Conservation (phyloP, 2,888 invertebrate genomes). For the Lottia scabra region DNA sequence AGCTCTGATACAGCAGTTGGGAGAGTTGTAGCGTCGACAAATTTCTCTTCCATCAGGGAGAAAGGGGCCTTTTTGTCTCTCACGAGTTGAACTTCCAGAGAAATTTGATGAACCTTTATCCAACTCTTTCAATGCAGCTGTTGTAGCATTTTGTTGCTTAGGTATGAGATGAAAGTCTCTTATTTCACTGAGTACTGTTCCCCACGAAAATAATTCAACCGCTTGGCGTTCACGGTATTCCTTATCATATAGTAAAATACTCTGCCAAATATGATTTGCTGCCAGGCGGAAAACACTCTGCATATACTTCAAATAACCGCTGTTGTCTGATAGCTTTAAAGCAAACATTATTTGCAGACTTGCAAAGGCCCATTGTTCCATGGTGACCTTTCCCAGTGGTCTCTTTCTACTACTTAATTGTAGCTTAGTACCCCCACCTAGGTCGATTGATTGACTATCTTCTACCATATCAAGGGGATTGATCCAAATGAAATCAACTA, state of each 20-base stretch:
- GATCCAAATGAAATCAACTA: background rate
- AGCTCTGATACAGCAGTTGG: background rate
- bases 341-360: background rate
- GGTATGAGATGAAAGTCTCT: background rate
- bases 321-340: background rate
- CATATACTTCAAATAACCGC: background rate
- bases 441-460: background rate
- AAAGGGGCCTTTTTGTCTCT: background rate
- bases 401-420: background rate
- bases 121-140: background rate
- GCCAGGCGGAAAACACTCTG: background rate
- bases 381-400: background rate
- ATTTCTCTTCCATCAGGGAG: conserved; percentile 6
- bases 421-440: conserved; percentile 4
- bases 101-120: background rate
- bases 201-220: background rate
- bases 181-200: background rate
- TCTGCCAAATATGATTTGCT: background rate
- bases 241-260: conserved; percentile 5
- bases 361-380: conserved; percentile 1
- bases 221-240: conserved; percentile 9
- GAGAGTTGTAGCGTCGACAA: background rate
- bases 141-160: background rate
- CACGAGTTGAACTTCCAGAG: background rate
- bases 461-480: conserved; percentile 6